Conservation (phyloP, 35 echinoderm and acorn worm species). For the Anneissia japonica region DNA sequence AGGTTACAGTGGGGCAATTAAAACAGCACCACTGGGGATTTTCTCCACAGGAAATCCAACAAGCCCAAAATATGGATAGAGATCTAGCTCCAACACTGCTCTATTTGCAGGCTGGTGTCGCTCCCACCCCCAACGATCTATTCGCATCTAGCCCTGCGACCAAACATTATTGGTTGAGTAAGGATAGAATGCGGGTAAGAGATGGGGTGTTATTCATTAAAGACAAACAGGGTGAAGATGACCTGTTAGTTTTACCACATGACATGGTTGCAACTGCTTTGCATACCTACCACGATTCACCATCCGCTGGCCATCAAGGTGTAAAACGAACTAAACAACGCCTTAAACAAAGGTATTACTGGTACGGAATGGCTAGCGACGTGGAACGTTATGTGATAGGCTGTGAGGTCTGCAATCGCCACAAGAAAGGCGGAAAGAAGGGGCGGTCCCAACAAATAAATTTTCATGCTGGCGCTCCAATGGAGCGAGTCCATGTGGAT, state of each 20-base stretch:
- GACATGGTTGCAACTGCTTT: background rate
- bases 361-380: conserved; percentile 20
- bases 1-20: no score
- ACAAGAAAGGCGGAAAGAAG: no score
- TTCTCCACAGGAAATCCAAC: background rate
- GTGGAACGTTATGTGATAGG: no score
- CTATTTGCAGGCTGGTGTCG: conserved; percentile 11
- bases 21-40: background rate
- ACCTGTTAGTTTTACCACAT: background rate
- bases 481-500: conserved; percentile 33
- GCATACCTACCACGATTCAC: background rate
- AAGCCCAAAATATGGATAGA: conserved; percentile 16
- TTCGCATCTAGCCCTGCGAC: background rate
- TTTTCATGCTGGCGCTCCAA: conserved; percentile 37
- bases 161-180: conserved; percentile 33
- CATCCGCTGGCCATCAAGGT: background rate
- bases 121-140: background rate
- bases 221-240: conserved; percentile 11
- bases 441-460: background rate
- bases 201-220: conserved; percentile 1
- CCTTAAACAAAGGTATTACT: conserved; percentile 21
- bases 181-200: conserved; percentile 4
- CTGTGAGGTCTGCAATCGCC: no score
- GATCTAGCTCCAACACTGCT: background rate
- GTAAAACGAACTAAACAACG: background rate